phyloP scores from a whole-genome alignment of 2,888 invertebrate species.

The Dolichomitus sp. region DNA sequence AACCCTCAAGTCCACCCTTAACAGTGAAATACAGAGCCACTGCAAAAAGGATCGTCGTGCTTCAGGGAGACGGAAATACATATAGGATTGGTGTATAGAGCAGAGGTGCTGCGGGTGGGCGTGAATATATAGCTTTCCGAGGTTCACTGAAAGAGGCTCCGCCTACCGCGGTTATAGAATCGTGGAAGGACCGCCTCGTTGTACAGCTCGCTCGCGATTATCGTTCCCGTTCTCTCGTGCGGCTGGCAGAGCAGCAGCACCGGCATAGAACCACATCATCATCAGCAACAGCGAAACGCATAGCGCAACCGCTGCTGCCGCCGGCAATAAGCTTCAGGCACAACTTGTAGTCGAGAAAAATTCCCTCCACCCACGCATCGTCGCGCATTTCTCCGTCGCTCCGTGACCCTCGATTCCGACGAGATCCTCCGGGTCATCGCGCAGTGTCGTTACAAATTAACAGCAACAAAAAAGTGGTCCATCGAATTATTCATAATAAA shows the following conservation, averaged over 20 bases:
- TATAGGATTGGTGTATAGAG: background rate
- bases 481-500: background rate
- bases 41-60: conserved; percentile 1
- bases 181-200: conserved; percentile 34
- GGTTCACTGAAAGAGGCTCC: conserved; percentile 57
- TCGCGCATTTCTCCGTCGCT: conserved; percentile 7
- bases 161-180: conserved; percentile 45
- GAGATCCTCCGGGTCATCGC: background rate
- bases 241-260: conserved; percentile 36
- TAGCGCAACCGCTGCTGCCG: conserved; percentile 42
- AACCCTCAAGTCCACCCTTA: background rate
- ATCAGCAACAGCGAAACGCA: conserved; percentile 60
- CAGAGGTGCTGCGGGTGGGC: conserved; percentile 48
- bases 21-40: background rate
- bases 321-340: conserved; percentile 33
- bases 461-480: background rate
- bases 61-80: background rate
- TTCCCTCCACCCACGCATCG: conserved; percentile 37
- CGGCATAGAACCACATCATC: conserved; percentile 58
- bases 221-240: conserved; percentile 56
- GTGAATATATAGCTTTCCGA: conserved; percentile 43
- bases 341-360: conserved; percentile 29
- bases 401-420: background rate
- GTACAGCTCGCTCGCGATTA: conserved; percentile 21
- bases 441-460: background rate